Conservation (phyloP, 2,113 vertebrate genomes). For the Gallinago media region DNA sequence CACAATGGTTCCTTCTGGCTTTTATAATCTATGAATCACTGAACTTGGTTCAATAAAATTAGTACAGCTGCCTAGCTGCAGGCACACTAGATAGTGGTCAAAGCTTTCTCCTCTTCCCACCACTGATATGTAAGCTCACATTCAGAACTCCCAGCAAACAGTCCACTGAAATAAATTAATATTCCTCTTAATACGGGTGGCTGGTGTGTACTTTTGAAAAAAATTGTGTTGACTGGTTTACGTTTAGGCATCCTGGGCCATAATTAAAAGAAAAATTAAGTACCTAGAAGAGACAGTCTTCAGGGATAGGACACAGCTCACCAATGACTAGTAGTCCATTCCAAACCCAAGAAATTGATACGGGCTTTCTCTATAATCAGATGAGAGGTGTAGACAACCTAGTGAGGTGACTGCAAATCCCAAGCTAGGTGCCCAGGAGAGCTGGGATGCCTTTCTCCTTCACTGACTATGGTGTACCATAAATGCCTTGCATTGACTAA, state of each 20-base stretch:
- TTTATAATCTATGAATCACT: constrained; percentile 11
- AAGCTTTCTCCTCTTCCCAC: neutral
- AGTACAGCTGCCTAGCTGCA: neutral
- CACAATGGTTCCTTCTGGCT: neutral
- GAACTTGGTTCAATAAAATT: neutral
- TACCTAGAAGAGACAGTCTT: neutral
- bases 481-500: neutral
- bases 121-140: neutral
- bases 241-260: neutral
- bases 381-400: neutral
- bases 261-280: neutral
- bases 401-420: neutral
- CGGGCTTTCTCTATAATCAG: neutral
- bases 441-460: neutral
- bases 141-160: neutral
- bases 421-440: neutral
- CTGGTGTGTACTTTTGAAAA: neutral
- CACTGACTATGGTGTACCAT: neutral
- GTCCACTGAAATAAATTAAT: neutral
- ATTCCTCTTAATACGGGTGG: neutral
- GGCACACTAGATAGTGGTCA: neutral
- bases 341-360: neutral
- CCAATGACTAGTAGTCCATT: neutral
- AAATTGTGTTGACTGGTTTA: neutral
- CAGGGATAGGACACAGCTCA: neutral